phyloP scores from a whole-genome alignment of 2,888 invertebrate species.

The Sinohyriopsis cumingii region DNA sequence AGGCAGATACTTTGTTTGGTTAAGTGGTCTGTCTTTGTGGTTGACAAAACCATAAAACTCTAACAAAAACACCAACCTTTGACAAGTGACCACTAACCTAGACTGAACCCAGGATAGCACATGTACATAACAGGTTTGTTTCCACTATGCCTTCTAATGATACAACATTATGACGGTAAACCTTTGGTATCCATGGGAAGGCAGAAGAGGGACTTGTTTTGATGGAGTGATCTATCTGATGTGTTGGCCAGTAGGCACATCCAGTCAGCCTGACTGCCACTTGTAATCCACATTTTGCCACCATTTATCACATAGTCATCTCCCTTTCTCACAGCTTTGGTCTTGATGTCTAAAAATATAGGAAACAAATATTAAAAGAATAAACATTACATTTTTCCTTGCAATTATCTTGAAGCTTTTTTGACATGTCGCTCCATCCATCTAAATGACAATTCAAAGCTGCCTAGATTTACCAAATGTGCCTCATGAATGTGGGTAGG shows the following conservation, averaged over 20 bases:
- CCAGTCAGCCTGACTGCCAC: conserved; percentile 76
- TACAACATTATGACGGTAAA: conserved; percentile 13
- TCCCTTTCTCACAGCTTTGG: conserved; percentile 72
- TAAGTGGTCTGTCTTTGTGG: no score
- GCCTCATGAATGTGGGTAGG: no score
- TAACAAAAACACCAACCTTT: no score
- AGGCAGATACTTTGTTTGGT: no score
- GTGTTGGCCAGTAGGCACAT: conserved; percentile 77
- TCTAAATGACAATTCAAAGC: no score
- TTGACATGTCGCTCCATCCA: no score
- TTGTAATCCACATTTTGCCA: conserved; percentile 77
- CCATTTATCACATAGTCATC: conserved; percentile 75
- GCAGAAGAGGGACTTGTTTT: conserved; percentile 76
- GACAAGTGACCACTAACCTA: no score
- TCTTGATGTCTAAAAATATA: conserved; percentile 70
- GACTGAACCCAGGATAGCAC: no score
- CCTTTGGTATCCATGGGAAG: conserved; percentile 72
- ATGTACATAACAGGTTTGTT: no score
- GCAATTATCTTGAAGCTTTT: no score
- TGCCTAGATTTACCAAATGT: no score
- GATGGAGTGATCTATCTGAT: conserved; percentile 70
- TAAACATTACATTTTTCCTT: background rate
- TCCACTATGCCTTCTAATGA: conserved; percentile 30
- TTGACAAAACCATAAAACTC: no score
- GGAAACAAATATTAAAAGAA: conserved; percentile 1